Conservation (phyloP, 2,797 vertebrate species). For the Coluber constrictor region DNA sequence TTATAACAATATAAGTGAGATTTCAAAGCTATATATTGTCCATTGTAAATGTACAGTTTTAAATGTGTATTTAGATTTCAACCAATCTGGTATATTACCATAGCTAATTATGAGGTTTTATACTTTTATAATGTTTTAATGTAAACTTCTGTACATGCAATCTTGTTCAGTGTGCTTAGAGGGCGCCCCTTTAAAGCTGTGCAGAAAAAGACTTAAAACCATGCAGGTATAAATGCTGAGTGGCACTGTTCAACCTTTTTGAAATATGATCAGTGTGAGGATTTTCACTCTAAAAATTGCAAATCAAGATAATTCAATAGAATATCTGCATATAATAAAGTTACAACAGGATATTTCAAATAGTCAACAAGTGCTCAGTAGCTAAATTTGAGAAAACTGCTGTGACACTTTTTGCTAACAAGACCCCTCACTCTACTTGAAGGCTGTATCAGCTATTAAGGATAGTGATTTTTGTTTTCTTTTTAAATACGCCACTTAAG, state of each 20-base stretch:
- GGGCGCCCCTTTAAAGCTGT: conserved; percentile 61
- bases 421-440: neutral
- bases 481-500: neutral
- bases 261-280: neutral
- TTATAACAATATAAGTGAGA: conserved; percentile 61
- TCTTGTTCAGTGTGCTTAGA: conserved; percentile 65
- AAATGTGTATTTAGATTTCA: conserved; percentile 55
- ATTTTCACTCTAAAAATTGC: conserved; percentile 7
- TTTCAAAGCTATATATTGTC: conserved; percentile 61
- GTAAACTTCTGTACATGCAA: conserved; percentile 77
- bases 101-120: conserved; percentile 66
- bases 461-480: neutral
- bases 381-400: neutral
- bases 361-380: neutral
- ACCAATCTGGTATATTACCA: conserved; percentile 48
- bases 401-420: neutral
- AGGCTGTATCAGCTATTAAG: neutral
- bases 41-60: conserved; percentile 71
- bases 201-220: conserved; percentile 59
- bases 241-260: neutral
- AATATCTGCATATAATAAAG: neutral
- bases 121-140: conserved; percentile 73
- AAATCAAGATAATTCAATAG: conserved; percentile 16
- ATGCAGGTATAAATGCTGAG: conserved; percentile 41
- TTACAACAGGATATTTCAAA: neutral